These are phyloP conservation scores for Hexactinellida sp. DNA, from an alignment of 37 sponge, comb jelly and placozoan species.

Conservation along the genomic window DNA sequence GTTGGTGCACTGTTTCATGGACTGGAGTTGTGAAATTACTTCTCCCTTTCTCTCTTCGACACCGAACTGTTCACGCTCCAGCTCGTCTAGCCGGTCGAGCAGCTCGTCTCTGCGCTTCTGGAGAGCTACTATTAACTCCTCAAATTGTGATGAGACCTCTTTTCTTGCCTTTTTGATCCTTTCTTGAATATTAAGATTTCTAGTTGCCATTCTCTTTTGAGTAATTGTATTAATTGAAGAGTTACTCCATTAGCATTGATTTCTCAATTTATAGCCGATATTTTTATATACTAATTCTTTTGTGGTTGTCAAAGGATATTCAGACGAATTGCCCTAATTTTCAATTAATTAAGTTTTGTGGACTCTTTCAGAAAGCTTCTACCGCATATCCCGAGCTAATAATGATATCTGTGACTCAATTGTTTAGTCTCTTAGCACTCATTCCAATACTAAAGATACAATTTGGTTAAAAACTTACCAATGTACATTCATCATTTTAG, in stretches of 20 bases:
- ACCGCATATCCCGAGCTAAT: no score
- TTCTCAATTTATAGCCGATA: background rate
- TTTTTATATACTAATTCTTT: background rate
- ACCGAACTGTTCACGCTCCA: constrained; percentile 1
- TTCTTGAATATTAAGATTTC: background rate
- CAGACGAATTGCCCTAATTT: background rate
- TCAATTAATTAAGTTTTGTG: background rate
- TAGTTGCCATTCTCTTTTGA: background rate
- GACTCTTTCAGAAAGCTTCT: background rate
- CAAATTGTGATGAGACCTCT: background rate
- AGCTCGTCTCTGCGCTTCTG: background rate
- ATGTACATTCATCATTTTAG: no score
- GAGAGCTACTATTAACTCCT: background rate
- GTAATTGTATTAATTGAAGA: background rate
- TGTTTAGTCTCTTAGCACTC: no score
- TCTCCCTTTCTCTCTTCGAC: background rate
- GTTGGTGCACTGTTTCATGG: background rate
- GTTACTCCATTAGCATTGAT: background rate
- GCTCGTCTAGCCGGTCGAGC: background rate
- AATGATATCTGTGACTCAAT: no score
- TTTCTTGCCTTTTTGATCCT: background rate
- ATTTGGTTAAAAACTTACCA: no score
- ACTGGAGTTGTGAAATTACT: background rate
- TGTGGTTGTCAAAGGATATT: background rate
- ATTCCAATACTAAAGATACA: no score